Evolutionary conservation across 1,140 invertebrate species (phyloP).

Genomic region (Magallana ariakensis): DNA sequence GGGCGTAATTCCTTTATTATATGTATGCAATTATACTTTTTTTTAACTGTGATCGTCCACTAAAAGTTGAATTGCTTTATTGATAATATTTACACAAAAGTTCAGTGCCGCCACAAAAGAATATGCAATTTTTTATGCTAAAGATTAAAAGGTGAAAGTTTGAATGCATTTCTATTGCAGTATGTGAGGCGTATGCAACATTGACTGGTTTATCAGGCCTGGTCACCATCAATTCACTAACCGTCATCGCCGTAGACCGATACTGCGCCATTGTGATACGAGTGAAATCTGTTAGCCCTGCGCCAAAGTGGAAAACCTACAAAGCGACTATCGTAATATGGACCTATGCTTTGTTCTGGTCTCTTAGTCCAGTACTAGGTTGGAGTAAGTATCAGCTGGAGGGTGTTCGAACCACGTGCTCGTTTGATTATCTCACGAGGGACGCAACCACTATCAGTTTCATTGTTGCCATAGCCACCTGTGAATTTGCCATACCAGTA

Average conservation of each 20-base stretch:
- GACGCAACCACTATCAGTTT: constrained; percentile 44
- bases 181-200: constrained; percentile 57
- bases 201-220: constrained; percentile 52
- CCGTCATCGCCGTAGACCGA: constrained; percentile 62
- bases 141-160: background rate
- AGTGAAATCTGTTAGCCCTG: background rate
- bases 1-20: too few species aligned
- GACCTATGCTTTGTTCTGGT: constrained; percentile 60
- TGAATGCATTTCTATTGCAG: constrained; percentile 47
- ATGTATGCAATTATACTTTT: too few species aligned
- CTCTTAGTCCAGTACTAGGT: constrained; percentile 59
- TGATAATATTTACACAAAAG: too few species aligned
- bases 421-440: constrained; percentile 81
- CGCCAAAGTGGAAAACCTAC: constrained; percentile 12
- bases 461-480: constrained; percentile 53
- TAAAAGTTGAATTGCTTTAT: too few species aligned
- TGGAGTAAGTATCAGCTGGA: constrained; percentile 62
- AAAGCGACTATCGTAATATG: constrained; percentile 48
- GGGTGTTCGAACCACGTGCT: constrained; percentile 60
- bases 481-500: constrained; percentile 57
- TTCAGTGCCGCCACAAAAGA: too few species aligned
- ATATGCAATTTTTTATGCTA: too few species aligned
- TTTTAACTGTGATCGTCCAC: too few species aligned
- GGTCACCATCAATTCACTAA: constrained; percentile 60
- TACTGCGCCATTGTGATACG: constrained; percentile 69